Conservation (phyloP, 2,888 invertebrate genomes). For the Linnaemya vulpina region DNA sequence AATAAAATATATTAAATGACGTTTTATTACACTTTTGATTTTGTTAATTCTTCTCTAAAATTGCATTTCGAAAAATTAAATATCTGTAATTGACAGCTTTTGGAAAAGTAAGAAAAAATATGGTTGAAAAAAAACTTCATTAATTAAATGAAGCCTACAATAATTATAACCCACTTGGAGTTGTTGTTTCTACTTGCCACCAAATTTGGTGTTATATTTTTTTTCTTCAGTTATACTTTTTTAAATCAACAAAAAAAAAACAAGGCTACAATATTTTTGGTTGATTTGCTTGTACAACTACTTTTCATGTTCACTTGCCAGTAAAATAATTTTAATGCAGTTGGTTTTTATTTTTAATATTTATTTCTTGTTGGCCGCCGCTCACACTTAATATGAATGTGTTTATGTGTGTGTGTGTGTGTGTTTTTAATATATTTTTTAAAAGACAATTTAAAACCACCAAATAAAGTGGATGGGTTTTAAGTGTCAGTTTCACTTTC, state of each 20-base stretch:
- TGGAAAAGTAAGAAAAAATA: neutral
- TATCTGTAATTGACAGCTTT: conserved; percentile 17
- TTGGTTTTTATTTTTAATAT: conserved; percentile 7
- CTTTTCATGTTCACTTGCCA: neutral
- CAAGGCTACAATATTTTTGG: conserved; percentile 50
- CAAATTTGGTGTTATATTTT: conserved; percentile 45
- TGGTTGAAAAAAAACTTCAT: conserved; percentile 38
- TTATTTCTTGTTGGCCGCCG: conserved; percentile 15
- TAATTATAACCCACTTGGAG: conserved; percentile 54
- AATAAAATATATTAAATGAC: neutral
- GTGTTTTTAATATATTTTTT: neutral
- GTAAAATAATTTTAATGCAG: conserved; percentile 33
- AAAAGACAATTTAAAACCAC: neutral
- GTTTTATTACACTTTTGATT: neutral
- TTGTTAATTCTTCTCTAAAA: conserved; percentile 7
- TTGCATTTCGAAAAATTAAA: conserved; percentile 1
- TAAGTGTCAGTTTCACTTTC: conserved; percentile 50
- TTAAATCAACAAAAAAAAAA: conserved; percentile 32
- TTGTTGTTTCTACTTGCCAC: conserved; percentile 18
- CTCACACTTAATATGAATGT: conserved; percentile 1
- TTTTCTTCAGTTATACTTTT: neutral
- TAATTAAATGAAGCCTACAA: conserved; percentile 58
- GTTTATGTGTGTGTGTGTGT: neutral
- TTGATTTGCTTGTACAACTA: conserved; percentile 19
- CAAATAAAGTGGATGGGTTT: conserved; percentile 17